A percentile compares a stretch with the other conserved stretches of the same genome.
Conservation (phyloP, 2,797 vertebrate species). For the Potorous gilbertii region DNA sequence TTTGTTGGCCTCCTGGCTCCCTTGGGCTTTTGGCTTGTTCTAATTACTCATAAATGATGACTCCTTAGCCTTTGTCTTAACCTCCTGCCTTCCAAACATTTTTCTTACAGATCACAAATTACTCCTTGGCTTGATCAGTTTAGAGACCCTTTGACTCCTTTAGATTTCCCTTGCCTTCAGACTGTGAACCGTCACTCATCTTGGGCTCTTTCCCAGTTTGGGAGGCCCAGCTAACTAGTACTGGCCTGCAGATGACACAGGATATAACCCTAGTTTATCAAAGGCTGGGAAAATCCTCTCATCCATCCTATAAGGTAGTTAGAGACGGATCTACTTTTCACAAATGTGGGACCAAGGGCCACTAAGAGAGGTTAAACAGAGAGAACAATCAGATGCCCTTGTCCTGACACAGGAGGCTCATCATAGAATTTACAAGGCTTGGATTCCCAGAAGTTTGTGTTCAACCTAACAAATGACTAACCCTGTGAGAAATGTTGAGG, state of each 20-base stretch:
- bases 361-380: not conserved
- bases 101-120: not conserved
- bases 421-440: not conserved
- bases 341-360: not conserved
- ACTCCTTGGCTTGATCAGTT: not conserved
- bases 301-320: not conserved
- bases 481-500: not conserved
- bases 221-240: not conserved
- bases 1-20: not conserved
- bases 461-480: not conserved
- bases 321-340: not conserved
- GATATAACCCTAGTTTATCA: not conserved
- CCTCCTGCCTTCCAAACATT: not conserved
- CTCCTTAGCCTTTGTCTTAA: not conserved
- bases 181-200: not conserved
- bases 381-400: not conserved
- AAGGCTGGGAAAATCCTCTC: not conserved
- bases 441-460: not conserved
- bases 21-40: not conserved
- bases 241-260: not conserved
- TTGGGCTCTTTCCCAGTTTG: not conserved
- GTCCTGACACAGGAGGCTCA: not conserved
- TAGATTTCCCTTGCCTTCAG: not conserved
- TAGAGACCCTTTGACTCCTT: not conserved
- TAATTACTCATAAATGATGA: not conserved